Percentiles rank a stretch among this genome's conserved stretches.
Evolutionary conservation across 2,888 invertebrate species (phyloP).

Genomic region (Drosophila subsilvestris): DNA sequence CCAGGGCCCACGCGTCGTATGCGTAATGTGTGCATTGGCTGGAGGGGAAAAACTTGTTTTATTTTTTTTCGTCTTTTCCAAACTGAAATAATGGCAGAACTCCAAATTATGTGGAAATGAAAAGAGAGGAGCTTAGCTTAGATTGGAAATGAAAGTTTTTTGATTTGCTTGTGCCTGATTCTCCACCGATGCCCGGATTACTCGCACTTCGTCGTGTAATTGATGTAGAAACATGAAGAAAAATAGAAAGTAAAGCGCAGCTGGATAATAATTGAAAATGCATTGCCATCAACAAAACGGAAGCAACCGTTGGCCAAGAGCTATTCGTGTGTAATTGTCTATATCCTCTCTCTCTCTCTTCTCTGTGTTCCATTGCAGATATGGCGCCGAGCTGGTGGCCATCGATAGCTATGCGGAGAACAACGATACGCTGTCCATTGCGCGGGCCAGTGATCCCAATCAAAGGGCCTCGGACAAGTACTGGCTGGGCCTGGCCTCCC

Average conservation of each 20-base stretch:
- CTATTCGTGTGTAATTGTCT: constrained; percentile 38
- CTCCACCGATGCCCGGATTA: constrained; percentile 8
- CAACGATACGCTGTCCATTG: constrained; percentile 93
- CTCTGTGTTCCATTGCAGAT: constrained; percentile 86
- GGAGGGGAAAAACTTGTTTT: constrained; percentile 60
- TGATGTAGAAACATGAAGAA: constrained; percentile 36
- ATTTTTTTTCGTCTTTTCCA: constrained; percentile 7
- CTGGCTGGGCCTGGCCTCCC: constrained; percentile 95
- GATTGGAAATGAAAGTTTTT: constrained; percentile 79
- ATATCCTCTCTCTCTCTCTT: constrained; percentile 20
- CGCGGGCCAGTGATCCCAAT: constrained; percentile 87
- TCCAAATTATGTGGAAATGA: not conserved
- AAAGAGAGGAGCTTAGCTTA: not conserved
- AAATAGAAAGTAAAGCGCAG: constrained; percentile 78
- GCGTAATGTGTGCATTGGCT: constrained; percentile 58
- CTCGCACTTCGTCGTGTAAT: constrained; percentile 60
- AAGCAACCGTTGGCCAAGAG: constrained; percentile 35
- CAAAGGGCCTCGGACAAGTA: constrained; percentile 90
- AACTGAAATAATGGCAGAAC: constrained; percentile 53
- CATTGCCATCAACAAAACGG: constrained; percentile 33
- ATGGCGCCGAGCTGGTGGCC: constrained; percentile 96
- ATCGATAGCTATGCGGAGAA: constrained; percentile 96
- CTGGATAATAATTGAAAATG: constrained; percentile 58
- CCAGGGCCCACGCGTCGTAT: constrained; percentile 66
- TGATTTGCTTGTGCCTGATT: constrained; percentile 28